Conservation (phyloP, 2,888 invertebrate genomes). For the Xestia rhomboidea region DNA sequence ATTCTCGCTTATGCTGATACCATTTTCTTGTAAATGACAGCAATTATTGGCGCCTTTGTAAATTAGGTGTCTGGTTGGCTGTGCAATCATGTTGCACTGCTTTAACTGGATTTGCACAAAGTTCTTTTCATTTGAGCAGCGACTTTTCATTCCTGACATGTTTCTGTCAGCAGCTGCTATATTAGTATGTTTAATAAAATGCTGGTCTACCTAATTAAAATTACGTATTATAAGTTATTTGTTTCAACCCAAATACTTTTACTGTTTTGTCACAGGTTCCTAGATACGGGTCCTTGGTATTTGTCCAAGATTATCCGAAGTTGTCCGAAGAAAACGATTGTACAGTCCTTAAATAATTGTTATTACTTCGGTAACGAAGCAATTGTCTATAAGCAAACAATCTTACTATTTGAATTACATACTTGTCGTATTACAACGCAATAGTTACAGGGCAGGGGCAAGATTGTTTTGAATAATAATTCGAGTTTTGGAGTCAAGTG, state of each 20-base stretch:
- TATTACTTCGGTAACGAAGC: conserved; percentile 13
- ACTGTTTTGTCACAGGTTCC: conserved; percentile 6
- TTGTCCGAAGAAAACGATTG: conserved; percentile 7
- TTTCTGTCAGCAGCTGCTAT: neutral
- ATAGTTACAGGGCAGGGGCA: conserved; percentile 65
- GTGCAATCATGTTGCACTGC: conserved; percentile 30
- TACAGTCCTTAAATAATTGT: conserved; percentile 16
- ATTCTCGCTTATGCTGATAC: conserved; percentile 19
- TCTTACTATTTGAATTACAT: conserved; percentile 37
- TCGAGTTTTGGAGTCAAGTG: conserved; percentile 78
- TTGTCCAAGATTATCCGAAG: conserved; percentile 23
- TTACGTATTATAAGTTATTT: neutral
- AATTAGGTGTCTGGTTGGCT: conserved; percentile 38
- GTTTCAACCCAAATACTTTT: neutral
- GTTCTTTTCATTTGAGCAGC: conserved; percentile 6
- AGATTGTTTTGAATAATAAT: conserved; percentile 71
- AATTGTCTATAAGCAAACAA: conserved; percentile 26
- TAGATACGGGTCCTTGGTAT: neutral
- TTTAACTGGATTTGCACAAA: conserved; percentile 27
- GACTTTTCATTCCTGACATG: neutral
- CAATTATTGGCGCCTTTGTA: conserved; percentile 40
- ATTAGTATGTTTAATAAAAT: neutral
- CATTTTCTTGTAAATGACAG: conserved; percentile 43
- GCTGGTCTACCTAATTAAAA: neutral
- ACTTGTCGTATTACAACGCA: conserved; percentile 39